Evolutionary conservation across 2,888 invertebrate species (phyloP).

Genomic region (Barypeithes pellucidus): DNA sequence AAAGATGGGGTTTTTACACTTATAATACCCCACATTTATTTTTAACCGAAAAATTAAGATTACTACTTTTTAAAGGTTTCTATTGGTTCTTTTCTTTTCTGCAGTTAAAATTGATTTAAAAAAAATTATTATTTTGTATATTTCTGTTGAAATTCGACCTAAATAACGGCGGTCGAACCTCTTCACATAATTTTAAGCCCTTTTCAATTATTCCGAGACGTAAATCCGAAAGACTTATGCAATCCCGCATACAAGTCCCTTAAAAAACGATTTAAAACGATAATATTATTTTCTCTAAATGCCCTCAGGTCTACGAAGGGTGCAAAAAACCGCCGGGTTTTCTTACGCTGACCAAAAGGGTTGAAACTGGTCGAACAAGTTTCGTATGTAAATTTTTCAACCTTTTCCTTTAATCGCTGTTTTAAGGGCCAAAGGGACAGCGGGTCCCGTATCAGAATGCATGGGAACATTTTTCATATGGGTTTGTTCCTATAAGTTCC

Average conservation of each 20-base stretch:
- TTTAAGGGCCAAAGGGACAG: constrained; percentile 43
- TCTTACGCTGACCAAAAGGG: constrained; percentile 58
- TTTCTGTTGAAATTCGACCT: no score
- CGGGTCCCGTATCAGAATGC: constrained; percentile 19
- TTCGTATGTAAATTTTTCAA: constrained; percentile 65
- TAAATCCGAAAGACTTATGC: constrained; percentile 23
- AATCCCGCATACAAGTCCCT: constrained; percentile 8
- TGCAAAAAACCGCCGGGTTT: constrained; percentile 47
- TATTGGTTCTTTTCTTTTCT: no score
- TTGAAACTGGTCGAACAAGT: constrained; percentile 67
- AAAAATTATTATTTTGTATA: no score
- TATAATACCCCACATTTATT: no score
- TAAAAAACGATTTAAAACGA: constrained; percentile 43
- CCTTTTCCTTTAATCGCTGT: constrained; percentile 53
- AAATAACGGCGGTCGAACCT: no score
- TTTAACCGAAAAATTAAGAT: no score
- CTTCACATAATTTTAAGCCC: no score
- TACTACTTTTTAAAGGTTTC: no score
- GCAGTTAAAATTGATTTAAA: no score
- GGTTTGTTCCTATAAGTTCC: neutral
- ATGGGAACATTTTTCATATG: constrained; percentile 36
- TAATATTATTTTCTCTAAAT: constrained; percentile 45
- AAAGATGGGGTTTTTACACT: no score
- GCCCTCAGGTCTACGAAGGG: constrained; percentile 27
- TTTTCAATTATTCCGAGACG: no score